Evolutionary conservation across 2,113 vertebrate genomes (phyloP), one percentile per base, ranked within the genome.

Genomic region (Grallaria varia): DNA sequence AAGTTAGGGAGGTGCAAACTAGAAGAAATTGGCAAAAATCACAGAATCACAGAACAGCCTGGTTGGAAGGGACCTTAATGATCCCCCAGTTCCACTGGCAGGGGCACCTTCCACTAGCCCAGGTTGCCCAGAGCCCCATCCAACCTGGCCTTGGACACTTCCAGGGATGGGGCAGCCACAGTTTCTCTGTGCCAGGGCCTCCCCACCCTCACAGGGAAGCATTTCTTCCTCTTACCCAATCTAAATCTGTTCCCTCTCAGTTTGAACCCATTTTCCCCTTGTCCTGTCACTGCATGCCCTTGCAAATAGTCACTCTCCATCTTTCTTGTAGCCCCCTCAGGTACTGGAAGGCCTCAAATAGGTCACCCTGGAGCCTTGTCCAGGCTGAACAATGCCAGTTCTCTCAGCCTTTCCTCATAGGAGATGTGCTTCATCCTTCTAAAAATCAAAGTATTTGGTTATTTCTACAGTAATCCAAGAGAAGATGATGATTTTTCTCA

Each of bases 181-280:
- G 74, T 47, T 78, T 12, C 74, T 39, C 63, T 33, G 55, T 45
- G 47, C 55, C 74, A 62, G 33, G 25, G 3, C 12, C 33, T 53
- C 8, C 3, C 4, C 55, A 7, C n/a, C 56, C 56, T 88, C 1
- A 0, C 35, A 42, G n/a, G 20, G 10, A 56, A 1, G 1, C 9
- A 40, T 64, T 72, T 1, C 35, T 58, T 3, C 76, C 67, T 37
- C 27, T 1, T 10, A 18, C 37, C 67, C 23, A 0, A 24, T 23
- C 59, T 4, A 8, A 31, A 19, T 37, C 49, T 21, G 1, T 21
- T 17, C n/a, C 24, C 21, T 4, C 9, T 6, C 58, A 12, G 7
- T 35, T 0, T 14, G 49, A 12, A 42, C 21, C 17, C 35, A 6
- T 19, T 40, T 28, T 4, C 25, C 62, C 67, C 20, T 53, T 18